Evolutionary conservation across 2,888 invertebrate genomes (phyloP).

Genomic region (Acheta domesticus): DNA sequence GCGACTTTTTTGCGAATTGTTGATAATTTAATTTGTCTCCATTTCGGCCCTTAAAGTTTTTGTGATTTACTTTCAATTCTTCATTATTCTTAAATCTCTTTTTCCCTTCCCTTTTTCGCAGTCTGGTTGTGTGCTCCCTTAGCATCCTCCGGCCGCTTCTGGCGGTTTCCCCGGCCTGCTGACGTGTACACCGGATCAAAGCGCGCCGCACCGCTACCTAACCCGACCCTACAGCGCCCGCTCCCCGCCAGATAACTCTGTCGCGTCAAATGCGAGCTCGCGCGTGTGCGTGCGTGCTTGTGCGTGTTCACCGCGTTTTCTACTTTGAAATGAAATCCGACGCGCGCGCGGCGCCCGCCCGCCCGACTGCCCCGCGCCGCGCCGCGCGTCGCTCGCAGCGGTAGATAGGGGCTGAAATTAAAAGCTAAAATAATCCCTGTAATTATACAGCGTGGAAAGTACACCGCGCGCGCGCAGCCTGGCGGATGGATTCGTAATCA

Average conservation of each 20-base stretch:
- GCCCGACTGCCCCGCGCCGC: neutral
- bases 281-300: neutral
- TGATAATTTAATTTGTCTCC: no score
- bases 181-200: no score
- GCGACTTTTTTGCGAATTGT: no score
- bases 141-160: no score
- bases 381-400: neutral
- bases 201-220: no score
- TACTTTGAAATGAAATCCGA: slow-evolving; percentile 6
- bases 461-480: neutral
- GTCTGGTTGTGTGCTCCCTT: no score
- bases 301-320: neutral
- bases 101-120: no score
- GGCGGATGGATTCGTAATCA: neutral
- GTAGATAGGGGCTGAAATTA: neutral
- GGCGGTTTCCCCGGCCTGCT: no score
- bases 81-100: no score
- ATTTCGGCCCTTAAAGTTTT: no score
- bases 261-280: neutral
- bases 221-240: no score
- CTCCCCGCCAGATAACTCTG: neutral
- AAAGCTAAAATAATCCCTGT: slow-evolving; percentile 2
- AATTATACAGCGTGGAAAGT: neutral
- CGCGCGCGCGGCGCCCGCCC: neutral
- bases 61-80: no score